Evolutionary conservation across 2,888 invertebrate genomes (phyloP), one percentile per base, ranked within the genome.

Genomic region (Clusia tigrina): DNA sequence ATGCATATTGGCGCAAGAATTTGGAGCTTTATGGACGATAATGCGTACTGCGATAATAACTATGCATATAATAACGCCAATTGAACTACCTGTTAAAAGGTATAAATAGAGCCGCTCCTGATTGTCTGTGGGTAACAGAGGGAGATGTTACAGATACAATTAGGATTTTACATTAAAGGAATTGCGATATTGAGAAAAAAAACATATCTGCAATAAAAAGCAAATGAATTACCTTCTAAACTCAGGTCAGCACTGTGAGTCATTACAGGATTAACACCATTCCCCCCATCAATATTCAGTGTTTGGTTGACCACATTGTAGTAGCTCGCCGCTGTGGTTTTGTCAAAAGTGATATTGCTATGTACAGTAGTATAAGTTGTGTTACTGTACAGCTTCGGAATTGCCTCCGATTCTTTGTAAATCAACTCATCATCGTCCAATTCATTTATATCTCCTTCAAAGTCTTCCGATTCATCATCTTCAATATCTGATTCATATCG

Each of bases 401-500:
- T 86, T 23, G 86, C 87, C 66, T 86, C 86, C 1, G 86, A 86
- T 76, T 88, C 88, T 68, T 87, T 83, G 71, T 87, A 87, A 76
- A 85, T 86, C 65, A 84, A 81, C 76, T 87, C 87, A 73, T 87
- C 86, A 70, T 86, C 86, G 67, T 85, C 85, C 67, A 86, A 85
- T 67, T 86, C 86, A 72, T 86, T 86, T 62, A 84, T 83, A 70
- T 86, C 86, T 58, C 86, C 86, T 62, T 84, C 84, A 53, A 82
- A 82, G 67, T 84, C 87, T 73, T 87, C 86, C 73, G 88, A 86
- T 83, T 94, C 94, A 80, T 94, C 94, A 69, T 89, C 87, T 83
- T 93, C 92, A 62, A 90, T 87, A 58, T 89, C 89, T 68, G 91
- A 91, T 78, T 93, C 92, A 83, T 91, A 93, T 74, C 90, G 88